Evolutionary conservation across 2,888 invertebrate genomes (phyloP).

Genomic region (Scaeva pyrastri): DNA sequence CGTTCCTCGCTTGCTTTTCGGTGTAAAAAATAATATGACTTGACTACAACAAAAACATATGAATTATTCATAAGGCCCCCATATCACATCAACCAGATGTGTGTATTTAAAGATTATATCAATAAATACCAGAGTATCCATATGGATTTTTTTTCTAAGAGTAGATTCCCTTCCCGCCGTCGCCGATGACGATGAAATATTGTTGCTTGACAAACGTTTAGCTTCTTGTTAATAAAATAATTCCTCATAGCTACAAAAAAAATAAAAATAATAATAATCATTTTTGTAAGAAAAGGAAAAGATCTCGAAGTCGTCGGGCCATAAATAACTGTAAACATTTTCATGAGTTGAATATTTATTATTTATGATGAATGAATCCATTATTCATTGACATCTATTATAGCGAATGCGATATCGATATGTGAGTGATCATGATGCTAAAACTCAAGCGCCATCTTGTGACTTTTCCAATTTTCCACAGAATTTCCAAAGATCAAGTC

Average conservation of each 20-base stretch:
- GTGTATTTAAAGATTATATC: conserved; percentile 50
- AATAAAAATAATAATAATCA: not conserved
- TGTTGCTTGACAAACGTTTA: conserved; percentile 55
- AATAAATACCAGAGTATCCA: conserved; percentile 53
- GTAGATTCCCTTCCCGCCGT: not conserved
- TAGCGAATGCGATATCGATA: too few relatives aligned
- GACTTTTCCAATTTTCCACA: not conserved
- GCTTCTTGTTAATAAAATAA: conserved; percentile 53
- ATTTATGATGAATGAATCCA: conserved; percentile 39
- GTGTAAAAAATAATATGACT: not conserved
- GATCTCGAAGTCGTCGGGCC: conserved; percentile 19
- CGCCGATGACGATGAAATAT: conserved; percentile 39
- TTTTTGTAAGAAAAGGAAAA: conserved; percentile 7
- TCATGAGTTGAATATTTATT: conserved; percentile 15
- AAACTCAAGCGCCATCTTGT: conserved; percentile 31
- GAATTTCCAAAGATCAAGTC: conserved; percentile 21
- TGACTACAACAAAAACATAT: not conserved
- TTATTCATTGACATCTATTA: conserved; percentile 30
- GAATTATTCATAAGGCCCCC: conserved; percentile 40
- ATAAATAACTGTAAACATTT: conserved; percentile 61
- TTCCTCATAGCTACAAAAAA: conserved; percentile 13
- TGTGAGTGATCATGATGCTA: too few relatives aligned
- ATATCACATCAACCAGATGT: conserved; percentile 51
- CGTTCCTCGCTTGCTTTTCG: not conserved
- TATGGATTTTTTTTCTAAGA: conserved; percentile 43